These are phyloP conservation scores for Ellobium chinense DNA, from an alignment of 2,888 invertebrate genomes.

Conservation along the genomic window DNA sequence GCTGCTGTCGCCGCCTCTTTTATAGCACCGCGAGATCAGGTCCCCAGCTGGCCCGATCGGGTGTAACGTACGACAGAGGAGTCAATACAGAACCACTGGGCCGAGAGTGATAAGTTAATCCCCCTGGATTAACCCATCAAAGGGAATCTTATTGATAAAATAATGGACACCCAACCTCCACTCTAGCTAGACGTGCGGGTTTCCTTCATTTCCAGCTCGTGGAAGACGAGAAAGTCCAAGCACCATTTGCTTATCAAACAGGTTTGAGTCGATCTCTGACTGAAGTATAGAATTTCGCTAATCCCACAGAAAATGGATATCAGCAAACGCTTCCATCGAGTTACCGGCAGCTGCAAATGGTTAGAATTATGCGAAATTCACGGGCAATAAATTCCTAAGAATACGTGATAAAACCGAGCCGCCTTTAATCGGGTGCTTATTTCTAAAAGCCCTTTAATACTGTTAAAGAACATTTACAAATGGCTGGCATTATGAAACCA, in stretches of 20 bases:
- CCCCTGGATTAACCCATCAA: slow-evolving; percentile 44
- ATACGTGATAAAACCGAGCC: no score
- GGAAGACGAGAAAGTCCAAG: neutral
- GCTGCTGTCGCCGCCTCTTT: neutral
- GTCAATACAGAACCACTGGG: neutral
- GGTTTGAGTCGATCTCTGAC: no score
- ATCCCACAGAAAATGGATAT: slow-evolving; percentile 20
- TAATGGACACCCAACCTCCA: neutral
- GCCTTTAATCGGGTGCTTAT: no score
- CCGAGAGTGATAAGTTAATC: slow-evolving; percentile 43
- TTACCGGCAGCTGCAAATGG: neutral
- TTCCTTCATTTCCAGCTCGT: neutral
- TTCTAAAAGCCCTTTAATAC: no score
- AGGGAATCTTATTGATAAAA: slow-evolving; percentile 13
- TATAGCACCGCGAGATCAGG: neutral
- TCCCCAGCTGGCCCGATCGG: neutral
- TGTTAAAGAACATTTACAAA: no score
- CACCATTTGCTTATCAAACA: no score
- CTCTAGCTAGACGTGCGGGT: neutral
- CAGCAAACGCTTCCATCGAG: neutral
- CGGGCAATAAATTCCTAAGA: no score
- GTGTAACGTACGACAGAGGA: neutral
- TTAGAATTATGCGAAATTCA: no score
- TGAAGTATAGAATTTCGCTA: slow-evolving; percentile 14
- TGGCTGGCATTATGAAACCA: no score